Conservation (phyloP, 2,113 vertebrate genomes). For the Mugil cephalus region DNA sequence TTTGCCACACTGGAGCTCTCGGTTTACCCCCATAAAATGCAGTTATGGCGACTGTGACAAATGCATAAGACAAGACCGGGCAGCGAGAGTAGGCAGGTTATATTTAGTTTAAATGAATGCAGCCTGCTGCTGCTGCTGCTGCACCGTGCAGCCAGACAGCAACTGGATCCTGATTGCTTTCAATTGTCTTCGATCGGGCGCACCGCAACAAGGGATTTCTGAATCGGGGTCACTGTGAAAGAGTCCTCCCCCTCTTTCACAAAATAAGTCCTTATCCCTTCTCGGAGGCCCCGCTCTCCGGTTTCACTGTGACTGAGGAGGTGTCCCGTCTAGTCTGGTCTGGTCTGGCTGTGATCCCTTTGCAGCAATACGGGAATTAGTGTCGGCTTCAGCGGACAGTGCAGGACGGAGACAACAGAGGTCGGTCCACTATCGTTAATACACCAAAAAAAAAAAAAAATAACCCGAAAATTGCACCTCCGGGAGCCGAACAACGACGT, state of each 20-base stretch:
- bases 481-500: not conserved
- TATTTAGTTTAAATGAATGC: constrained; percentile 64
- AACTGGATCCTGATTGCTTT: constrained; percentile 80
- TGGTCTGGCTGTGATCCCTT: constrained; percentile 6
- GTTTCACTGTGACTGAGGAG: constrained; percentile 69
- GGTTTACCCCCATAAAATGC: constrained; percentile 45
- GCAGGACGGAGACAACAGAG: constrained; percentile 3
- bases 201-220: constrained; percentile 70
- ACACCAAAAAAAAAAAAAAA: not conserved
- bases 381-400: constrained; percentile 12
- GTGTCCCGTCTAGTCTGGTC: constrained; percentile 39
- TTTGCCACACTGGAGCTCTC: constrained; percentile 29
- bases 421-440: constrained; percentile 12
- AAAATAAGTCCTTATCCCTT: constrained; percentile 28
- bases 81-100: constrained; percentile 40
- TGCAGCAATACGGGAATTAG: not conserved
- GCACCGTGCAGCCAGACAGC: constrained; percentile 69
- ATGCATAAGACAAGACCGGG: constrained; percentile 39
- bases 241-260: constrained; percentile 40
- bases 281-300: constrained; percentile 61
- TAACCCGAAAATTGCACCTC: constrained; percentile 9
- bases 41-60: constrained; percentile 50
- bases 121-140: constrained; percentile 43
- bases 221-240: constrained; percentile 78
- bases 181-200: constrained; percentile 78